Evolutionary conservation across 2,888 invertebrate species (phyloP), one percentile per base, ranked within the genome.

Genomic region (Pherbina coryleti): DNA sequence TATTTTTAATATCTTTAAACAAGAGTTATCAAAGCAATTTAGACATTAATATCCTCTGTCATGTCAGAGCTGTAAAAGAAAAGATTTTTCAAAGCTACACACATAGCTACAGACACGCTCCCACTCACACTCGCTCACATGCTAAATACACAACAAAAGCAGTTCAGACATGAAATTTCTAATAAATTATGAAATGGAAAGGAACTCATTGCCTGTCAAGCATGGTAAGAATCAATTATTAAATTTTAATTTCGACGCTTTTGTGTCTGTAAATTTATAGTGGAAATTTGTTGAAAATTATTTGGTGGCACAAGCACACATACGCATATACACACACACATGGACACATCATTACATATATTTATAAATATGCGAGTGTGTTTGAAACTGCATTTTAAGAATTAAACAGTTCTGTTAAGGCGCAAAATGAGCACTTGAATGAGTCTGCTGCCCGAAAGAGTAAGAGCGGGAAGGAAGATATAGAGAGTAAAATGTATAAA

Each of bases 301-400:
- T 55, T 51, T 74, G 64, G 14, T 60, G 62, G 44, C 31, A 49
- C 57, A 31, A 49, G 3, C 51, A 51, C n/a, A 11, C 31, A 17
- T 49, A 60, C 19, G 37, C 22, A 14, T 19, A 8, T 22, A 14
- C 44, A 37, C 49, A 14, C 14, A 9, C 2, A 28, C 11, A 25
- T 49, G 25, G 9, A 4, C 22, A 55, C 69, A 22, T n/a, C n/a
- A n/a, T n/a, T n/a, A n/a, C n/a, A 49, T 70, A 17, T 66, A 37
- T 76, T 37, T 71, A 69, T 79, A 17, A 53, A 44, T 76, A 28
- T 79, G 66, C 51, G 72, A 74, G 71, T 78, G 76, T 73, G 67
- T 70, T 49, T 72, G 76, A 14, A 5, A 60, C 28, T 51, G 69
- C 69, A 66, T 66, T 66, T 31, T 31, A 66, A 66, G 34, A 31